A percentile compares a stretch with the other conserved stretches of the same genome.
Conservation (phyloP, 30 jellyfish, hydroid and myxozoan genomes). For the Aurelia sp. region DNA sequence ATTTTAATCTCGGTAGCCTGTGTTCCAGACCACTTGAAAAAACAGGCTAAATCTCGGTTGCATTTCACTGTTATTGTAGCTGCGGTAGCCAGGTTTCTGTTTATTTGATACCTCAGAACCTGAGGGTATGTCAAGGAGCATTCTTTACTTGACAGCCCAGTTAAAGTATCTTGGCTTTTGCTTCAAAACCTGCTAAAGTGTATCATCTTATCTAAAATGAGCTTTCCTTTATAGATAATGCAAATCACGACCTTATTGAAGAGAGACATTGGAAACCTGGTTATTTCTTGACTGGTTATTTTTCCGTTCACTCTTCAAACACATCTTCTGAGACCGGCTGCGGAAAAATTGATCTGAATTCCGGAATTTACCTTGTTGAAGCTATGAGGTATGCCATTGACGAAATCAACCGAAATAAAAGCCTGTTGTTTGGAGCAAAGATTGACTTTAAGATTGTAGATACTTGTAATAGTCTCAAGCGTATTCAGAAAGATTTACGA, state of each 20-base stretch:
- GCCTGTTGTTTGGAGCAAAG: conserved; percentile 26
- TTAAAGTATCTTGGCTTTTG: no score
- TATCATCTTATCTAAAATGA: no score
- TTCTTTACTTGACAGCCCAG: no score
- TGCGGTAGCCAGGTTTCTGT: no score
- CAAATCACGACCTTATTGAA: not conserved
- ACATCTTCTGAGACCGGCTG: conserved; percentile 21
- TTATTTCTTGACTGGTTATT: conserved; percentile 32
- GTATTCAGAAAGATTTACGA: conserved; percentile 21
- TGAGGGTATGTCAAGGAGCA: no score
- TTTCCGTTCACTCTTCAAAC: conserved; percentile 37
- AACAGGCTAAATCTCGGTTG: no score
- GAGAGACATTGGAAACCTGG: not conserved
- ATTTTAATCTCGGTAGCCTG: no score
- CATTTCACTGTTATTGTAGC: no score
- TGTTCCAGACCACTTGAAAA: no score
- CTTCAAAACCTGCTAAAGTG: no score
- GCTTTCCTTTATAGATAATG: not conserved
- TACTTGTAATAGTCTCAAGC: conserved; percentile 38
- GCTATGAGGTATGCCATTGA: conserved; percentile 25
- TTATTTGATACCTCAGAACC: no score
- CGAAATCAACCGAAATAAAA: not conserved
- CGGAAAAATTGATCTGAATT: conserved; percentile 12
- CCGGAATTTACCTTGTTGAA: conserved; percentile 35
- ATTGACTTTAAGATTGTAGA: conserved; percentile 47